A percentile compares a stretch with the other conserved stretches of the same genome.
Evolutionary conservation across 2,888 invertebrate species (phyloP).

Genomic region (Syrphus vitripennis): DNA sequence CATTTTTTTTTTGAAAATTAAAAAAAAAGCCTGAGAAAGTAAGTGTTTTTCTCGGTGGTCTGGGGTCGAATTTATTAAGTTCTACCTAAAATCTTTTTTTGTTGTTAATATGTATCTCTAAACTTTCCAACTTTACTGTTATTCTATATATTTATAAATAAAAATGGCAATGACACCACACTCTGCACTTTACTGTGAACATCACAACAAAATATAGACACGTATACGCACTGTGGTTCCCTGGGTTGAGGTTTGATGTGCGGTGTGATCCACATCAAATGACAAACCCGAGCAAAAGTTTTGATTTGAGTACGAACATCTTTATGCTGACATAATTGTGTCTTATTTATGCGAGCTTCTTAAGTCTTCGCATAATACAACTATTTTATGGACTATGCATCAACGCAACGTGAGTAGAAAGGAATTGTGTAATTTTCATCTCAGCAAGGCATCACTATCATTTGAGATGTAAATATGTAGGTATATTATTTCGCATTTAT

Average conservation of each 20-base stretch:
- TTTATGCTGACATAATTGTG: conserved; percentile 30
- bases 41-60: too few species aligned
- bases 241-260: not conserved
- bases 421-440: conserved; percentile 60
- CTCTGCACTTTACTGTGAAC: not conserved
- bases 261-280: conserved; percentile 33
- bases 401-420: not conserved
- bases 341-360: not conserved
- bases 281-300: conserved; percentile 13
- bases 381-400: not conserved
- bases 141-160: not conserved
- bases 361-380: not conserved
- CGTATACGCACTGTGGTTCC: not conserved
- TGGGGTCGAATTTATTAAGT: too few species aligned
- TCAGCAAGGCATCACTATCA: not conserved
- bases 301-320: conserved; percentile 14
- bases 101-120: too few species aligned
- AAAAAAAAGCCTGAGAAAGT: too few species aligned
- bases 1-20: too few species aligned
- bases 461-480: not conserved
- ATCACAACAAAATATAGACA: not conserved
- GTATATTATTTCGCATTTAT: conserved; percentile 10
- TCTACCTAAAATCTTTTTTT: too few species aligned
- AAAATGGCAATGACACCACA: conserved; percentile 18
- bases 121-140: conserved; percentile 17